A percentile compares a stretch with the other conserved stretches of the same genome.
Conservation (phyloP, 2,888 invertebrate genomes). For the Tenthredo livida region DNA sequence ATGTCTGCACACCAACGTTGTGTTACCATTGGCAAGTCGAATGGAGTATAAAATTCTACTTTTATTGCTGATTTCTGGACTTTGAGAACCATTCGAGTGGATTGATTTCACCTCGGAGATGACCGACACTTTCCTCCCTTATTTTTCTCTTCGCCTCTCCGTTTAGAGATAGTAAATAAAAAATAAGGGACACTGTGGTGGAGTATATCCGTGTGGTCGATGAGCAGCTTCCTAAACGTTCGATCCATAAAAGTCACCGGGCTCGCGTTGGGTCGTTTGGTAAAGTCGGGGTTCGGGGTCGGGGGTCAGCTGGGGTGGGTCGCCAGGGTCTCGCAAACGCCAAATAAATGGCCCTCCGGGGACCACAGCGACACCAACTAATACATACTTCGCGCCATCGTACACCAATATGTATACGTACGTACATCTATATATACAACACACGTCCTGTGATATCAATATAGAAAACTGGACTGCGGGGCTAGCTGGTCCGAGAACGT, state of each 20-base stretch:
- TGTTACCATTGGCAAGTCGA: not conserved
- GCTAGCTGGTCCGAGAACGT: constrained; percentile 53
- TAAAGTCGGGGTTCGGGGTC: constrained; percentile 61
- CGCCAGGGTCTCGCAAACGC: constrained; percentile 64
- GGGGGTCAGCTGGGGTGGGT: constrained; percentile 42
- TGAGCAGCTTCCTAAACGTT: constrained; percentile 60
- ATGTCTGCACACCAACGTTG: not conserved
- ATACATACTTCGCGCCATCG: constrained; percentile 60
- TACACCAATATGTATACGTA: constrained; percentile 1
- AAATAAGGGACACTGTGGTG: constrained; percentile 31
- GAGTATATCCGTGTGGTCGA: constrained; percentile 37
- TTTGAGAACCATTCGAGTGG: not conserved
- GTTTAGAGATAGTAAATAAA: constrained; percentile 31
- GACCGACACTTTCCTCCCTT: not conserved
- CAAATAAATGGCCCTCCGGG: constrained; percentile 70
- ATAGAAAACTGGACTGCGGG: constrained; percentile 67
- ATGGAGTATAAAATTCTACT: not conserved
- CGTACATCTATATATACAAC: constrained; percentile 1
- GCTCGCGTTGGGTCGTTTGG: constrained; percentile 57
- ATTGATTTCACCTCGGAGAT: not conserved
- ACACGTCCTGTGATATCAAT: constrained; percentile 66
- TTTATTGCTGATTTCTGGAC: not conserved
- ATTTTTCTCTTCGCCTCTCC: not conserved
- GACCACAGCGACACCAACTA: constrained; percentile 69
- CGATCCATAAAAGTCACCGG: constrained; percentile 69